phyloP scores from a whole-genome alignment of 2,113 vertebrate genomes.

The Scomber scombrus region DNA sequence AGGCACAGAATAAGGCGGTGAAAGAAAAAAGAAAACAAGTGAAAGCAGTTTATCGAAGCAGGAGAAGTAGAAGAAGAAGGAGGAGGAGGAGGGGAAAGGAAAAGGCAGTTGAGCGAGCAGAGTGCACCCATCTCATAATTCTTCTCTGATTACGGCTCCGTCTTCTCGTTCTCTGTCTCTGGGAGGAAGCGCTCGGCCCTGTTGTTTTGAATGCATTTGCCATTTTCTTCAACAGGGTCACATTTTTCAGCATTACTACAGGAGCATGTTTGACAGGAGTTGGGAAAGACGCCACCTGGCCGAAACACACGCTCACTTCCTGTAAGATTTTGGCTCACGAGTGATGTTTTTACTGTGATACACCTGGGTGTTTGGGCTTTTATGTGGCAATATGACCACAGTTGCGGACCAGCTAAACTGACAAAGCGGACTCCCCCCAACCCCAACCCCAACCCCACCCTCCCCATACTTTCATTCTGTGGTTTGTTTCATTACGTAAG shows the following conservation, averaged over 20 bases:
- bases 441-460: too few species aligned
- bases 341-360: constrained; percentile 62
- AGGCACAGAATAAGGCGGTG: constrained; percentile 58
- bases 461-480: constrained; percentile 34
- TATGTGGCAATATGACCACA: constrained; percentile 59
- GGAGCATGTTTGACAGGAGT: constrained; percentile 63
- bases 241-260: constrained; percentile 58
- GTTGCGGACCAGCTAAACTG: constrained; percentile 57
- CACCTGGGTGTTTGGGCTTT: constrained; percentile 68
- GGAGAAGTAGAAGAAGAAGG: constrained; percentile 34
- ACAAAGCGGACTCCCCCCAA: constrained; percentile 41
- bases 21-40: constrained; percentile 71
- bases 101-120: constrained; percentile 18
- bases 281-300: constrained; percentile 75
- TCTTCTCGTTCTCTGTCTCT: constrained; percentile 28
- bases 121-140: constrained; percentile 64
- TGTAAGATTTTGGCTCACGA: constrained; percentile 44
- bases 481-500: constrained; percentile 63
- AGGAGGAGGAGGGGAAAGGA: constrained; percentile 1
- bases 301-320: constrained; percentile 42
- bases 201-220: constrained; percentile 53
- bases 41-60: constrained; percentile 61
- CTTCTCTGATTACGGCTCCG: constrained; percentile 59
- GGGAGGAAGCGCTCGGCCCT: constrained; percentile 36
- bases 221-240: constrained; percentile 56